These are phyloP conservation scores for Hemistola chrysoprasaria DNA, from an alignment of 2,888 invertebrate genomes.

Conservation along the genomic window DNA sequence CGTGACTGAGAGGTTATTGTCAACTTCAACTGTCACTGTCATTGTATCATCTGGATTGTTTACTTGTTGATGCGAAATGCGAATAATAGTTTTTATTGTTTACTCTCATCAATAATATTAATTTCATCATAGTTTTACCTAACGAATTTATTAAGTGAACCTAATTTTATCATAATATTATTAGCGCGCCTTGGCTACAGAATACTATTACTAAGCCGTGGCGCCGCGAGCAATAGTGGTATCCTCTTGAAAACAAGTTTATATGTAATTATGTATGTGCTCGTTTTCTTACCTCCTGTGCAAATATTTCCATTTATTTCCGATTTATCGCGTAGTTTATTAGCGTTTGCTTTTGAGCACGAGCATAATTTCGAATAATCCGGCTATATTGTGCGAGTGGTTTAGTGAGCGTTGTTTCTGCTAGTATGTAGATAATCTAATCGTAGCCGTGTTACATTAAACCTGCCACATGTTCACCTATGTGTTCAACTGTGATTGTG, in stretches of 20 bases:
- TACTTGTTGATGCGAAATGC: too few relatives aligned
- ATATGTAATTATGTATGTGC: too few relatives aligned
- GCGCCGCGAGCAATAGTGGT: background rate
- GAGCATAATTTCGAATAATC: constrained; percentile 41
- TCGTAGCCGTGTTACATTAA: constrained; percentile 41
- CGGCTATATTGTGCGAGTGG: constrained; percentile 44
- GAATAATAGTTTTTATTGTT: too few relatives aligned
- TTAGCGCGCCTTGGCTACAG: too few relatives aligned
- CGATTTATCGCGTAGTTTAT: constrained; percentile 4
- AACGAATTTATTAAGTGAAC: too few relatives aligned
- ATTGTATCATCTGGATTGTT: too few relatives aligned
- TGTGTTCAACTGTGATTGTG: constrained; percentile 35
- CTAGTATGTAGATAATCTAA: constrained; percentile 34
- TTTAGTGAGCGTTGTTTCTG: constrained; percentile 18
- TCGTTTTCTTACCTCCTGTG: constrained; percentile 12
- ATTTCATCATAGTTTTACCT: too few relatives aligned
- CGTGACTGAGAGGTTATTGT: too few relatives aligned
- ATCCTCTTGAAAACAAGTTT: constrained; percentile 1
- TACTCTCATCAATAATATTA: too few relatives aligned
- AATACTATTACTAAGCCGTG: too few relatives aligned
- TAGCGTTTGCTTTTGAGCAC: constrained; percentile 32
- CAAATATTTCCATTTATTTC: constrained; percentile 19
- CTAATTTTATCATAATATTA: too few relatives aligned
- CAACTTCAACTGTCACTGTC: too few relatives aligned
- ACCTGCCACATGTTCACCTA: constrained; percentile 29